Conservation (phyloP, 2,113 vertebrate species). For the Spilogale gracilis region DNA sequence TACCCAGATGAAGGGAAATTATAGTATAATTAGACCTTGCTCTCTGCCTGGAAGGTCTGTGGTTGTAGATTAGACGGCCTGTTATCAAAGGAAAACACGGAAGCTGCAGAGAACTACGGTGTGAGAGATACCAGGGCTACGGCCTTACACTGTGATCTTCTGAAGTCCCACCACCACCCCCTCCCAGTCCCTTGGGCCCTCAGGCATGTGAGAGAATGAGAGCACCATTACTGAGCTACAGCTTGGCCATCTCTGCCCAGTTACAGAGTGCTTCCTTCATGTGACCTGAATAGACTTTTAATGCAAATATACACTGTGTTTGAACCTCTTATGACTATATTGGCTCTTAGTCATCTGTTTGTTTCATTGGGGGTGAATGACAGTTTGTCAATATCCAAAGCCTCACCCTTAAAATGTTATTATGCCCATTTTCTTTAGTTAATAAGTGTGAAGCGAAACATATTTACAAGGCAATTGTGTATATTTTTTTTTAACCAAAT, state of each 20-base stretch:
- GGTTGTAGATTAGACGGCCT: neutral
- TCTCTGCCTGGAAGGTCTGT: neutral
- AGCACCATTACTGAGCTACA: neutral
- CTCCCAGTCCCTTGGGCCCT: neutral
- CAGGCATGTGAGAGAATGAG: neutral
- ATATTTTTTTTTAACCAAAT: conserved; percentile 12
- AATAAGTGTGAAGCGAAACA: conserved; percentile 56
- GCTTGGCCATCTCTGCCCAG: neutral
- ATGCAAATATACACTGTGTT: neutral
- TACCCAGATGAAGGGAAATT: neutral
- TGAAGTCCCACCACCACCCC: neutral
- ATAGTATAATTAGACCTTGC: neutral
- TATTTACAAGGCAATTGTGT: neutral
- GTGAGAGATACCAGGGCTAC: too few species aligned
- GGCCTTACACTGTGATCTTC: neutral
- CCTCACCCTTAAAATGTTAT: neutral
- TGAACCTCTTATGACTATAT: neutral
- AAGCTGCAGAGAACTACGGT: neutral
- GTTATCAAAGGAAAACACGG: neutral
- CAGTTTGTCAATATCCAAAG: neutral
- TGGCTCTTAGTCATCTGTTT: conserved; percentile 56
- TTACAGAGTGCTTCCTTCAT: conserved; percentile 2
- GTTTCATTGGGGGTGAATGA: neutral
- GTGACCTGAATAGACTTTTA: conserved; percentile 15
- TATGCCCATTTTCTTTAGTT: conserved; percentile 34